Evolutionary conservation across 2,888 invertebrate species (phyloP).

Genomic region (Gerris lacustris): DNA sequence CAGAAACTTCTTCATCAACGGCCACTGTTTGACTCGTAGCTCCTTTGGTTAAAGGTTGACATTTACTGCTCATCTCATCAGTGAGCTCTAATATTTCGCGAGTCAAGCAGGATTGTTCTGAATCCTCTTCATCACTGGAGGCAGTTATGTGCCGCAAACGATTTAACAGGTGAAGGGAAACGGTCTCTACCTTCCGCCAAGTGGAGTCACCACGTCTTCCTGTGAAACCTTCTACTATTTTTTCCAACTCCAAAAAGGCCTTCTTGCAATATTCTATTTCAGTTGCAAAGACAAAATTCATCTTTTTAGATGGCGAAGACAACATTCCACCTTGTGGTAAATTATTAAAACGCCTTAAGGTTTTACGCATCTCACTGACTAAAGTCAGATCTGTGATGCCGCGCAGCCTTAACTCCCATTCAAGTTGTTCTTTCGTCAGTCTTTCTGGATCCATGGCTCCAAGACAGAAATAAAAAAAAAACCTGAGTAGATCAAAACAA

Average conservation of each 20-base stretch:
- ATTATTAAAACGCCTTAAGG: neutral
- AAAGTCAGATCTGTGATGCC: neutral
- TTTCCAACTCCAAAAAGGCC: neutral
- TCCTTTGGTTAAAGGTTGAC: too few species aligned
- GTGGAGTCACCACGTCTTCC: neutral
- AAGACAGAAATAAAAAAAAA: too few species aligned
- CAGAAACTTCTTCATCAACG: too few species aligned
- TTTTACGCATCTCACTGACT: neutral
- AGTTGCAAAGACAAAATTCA: neutral
- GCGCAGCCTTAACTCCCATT: too few species aligned
- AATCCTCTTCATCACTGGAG: neutral
- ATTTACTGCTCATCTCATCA: neutral
- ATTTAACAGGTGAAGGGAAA: neutral
- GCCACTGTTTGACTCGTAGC: too few species aligned
- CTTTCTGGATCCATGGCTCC: slow-evolving; percentile 10
- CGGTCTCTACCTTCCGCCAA: neutral
- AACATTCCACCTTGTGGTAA: neutral
- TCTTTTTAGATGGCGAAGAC: neutral
- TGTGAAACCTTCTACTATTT: too few species aligned
- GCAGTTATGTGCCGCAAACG: neutral
- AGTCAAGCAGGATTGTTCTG: neutral
- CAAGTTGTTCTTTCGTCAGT: slow-evolving; percentile 6
- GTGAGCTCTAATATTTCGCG: neutral
- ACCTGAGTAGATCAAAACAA: too few species aligned
- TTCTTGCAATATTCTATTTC: neutral